Conservation (phyloP, 2,113 vertebrate species). For the Regulus satrapa region DNA sequence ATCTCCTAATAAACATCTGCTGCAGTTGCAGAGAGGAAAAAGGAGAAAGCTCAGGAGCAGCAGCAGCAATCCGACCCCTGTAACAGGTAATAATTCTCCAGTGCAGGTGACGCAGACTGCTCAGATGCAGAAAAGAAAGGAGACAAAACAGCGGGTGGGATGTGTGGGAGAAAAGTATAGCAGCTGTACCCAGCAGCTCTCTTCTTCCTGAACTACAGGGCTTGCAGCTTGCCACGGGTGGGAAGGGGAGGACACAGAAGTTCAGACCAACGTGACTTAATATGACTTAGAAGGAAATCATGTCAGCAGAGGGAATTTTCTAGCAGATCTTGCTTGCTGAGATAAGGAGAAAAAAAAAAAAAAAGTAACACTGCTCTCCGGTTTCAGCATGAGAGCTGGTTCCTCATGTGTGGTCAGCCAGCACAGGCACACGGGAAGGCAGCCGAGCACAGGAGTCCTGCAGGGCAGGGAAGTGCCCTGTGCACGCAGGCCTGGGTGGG, state of each 20-base stretch:
- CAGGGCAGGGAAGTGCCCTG: background rate
- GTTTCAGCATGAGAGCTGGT: background rate
- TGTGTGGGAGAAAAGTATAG: background rate
- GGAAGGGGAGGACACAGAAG: background rate
- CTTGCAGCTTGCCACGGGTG: background rate
- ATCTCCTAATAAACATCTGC: background rate
- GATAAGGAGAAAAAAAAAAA: too few relatives aligned
- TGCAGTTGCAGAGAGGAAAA: slow-evolving; percentile 11
- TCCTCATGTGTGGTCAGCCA: background rate
- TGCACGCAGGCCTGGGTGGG: background rate
- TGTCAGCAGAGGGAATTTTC: background rate
- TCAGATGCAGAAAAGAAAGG: background rate
- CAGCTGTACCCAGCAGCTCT: background rate
- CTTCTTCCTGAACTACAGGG: background rate
- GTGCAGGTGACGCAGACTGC: background rate
- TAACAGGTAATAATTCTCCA: background rate
- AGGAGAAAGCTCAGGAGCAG: background rate
- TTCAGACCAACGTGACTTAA: background rate
- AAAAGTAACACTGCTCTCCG: background rate
- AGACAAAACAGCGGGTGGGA: background rate
- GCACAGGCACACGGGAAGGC: accelerated
- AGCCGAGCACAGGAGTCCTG: accelerated
- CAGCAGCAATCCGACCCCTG: background rate
- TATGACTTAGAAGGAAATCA: background rate
- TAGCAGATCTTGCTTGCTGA: background rate